Evolutionary conservation across 2,888 invertebrate genomes (phyloP).

Genomic region (Hydropsyche betteni): DNA sequence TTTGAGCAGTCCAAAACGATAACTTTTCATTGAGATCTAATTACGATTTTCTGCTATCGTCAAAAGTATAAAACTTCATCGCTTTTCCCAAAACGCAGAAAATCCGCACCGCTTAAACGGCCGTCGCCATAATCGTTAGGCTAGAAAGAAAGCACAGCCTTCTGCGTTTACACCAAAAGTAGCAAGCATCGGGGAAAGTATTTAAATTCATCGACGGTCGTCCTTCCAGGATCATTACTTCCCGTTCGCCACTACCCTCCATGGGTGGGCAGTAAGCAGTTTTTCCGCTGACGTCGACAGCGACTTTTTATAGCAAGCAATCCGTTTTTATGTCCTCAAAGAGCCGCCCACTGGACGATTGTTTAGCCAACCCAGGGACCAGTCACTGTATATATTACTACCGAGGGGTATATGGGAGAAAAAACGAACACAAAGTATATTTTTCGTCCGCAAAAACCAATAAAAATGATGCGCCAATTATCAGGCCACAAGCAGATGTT

Average conservation of each 20-base stretch:
- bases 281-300: slow-evolving; percentile 37
- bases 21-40: too few relatives aligned
- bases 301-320: slow-evolving; percentile 37
- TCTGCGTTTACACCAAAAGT: too few relatives aligned
- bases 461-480: slow-evolving; percentile 18
- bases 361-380: slow-evolving; percentile 35
- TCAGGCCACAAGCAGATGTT: slow-evolving; percentile 6
- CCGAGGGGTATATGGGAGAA: too few relatives aligned
- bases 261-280: slow-evolving; percentile 30
- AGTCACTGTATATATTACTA: too few relatives aligned
- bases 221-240: slow-evolving; percentile 31
- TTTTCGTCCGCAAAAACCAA: slow-evolving; percentile 8
- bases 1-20: too few relatives aligned
- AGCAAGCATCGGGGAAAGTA: slow-evolving; percentile 9
- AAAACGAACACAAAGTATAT: not conserved
- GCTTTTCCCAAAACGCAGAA: not conserved
- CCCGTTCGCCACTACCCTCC: not conserved
- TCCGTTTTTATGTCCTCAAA: slow-evolving; percentile 36
- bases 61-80: not conserved
- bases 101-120: not conserved
- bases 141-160: not conserved
- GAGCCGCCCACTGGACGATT: slow-evolving; percentile 36
- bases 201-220: slow-evolving; percentile 35
- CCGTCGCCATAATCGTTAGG: slow-evolving; percentile 28
- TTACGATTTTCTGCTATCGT: too few relatives aligned